Base-by-base conservation (phyloP, 2,113 vertebrate species). In the Asarcornis scutulata region DNA sequence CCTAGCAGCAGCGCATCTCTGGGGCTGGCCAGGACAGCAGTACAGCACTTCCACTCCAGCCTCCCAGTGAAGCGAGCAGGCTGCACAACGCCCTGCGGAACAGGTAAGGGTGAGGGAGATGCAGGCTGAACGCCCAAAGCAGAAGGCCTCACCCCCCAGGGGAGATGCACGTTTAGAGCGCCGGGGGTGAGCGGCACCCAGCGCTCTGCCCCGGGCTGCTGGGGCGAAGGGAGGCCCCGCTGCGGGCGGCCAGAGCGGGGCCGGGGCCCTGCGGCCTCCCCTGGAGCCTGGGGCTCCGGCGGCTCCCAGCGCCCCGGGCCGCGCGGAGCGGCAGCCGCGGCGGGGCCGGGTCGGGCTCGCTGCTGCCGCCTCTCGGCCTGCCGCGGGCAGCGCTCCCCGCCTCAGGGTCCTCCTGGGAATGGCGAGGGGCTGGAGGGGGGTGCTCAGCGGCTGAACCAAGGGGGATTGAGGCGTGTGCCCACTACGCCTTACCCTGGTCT, bases 281-380 rank as follows among this genome's bases (percentile, higher is more conserved):
- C 46, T 20, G 9, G 20, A 22, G 5, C 46, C 46, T 6, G 46
- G 46, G 46, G 46, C 20, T 21, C 46, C 46, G 46, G 20, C 46
- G 11, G 46, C 46, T 22, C 46, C 46, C 20, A 48, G 46, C 46
- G 20, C 46, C 46, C 46, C 20, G 20, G 2, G 46, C 46, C 46
- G 18, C 3, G 3, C 46, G 20, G 46, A 48, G 46, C 13, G 7
- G 55, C 55, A 2, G 32, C 27, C 13, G 50, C 14, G 38, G 66
- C 34, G 25, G 21, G 31, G 29, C 29, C 18, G 3, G 40, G 42
- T 13, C 0, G 52, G 75, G 69, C 71, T 18, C 84, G 68, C 88
- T 80, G 88, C 94, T 55, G 90, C 94, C 95, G 83, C 13, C 95
- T 91, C 48, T 53, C 15, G 95, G 83, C 53, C 1, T 10, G 17